These are phyloP conservation scores for Aleiodes alternator DNA, from an alignment of 2,888 invertebrate species.

Conservation along the genomic window DNA sequence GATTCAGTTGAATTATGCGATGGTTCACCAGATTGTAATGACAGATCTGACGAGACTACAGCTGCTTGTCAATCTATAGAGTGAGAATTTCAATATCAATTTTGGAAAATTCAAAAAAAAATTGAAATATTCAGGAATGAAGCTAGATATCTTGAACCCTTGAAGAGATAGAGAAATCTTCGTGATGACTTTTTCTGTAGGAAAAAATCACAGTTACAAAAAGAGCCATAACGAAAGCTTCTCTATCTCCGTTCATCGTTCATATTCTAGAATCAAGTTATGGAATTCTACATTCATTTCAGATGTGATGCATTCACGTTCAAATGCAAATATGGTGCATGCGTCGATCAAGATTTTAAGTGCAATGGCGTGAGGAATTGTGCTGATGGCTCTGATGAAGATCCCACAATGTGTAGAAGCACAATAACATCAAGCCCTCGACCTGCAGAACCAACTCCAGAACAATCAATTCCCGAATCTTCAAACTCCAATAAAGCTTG, in stretches of 20 bases:
- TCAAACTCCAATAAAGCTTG: slow-evolving; percentile 53
- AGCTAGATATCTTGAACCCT: too few species aligned
- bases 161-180: too few species aligned
- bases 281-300: neutral
- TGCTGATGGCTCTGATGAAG: slow-evolving; percentile 74
- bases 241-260: slow-evolving; percentile 34
- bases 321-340: slow-evolving; percentile 74
- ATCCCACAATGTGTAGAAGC: slow-evolving; percentile 57
- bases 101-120: neutral
- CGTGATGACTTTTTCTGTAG: too few species aligned
- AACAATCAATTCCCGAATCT: neutral
- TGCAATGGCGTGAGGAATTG: slow-evolving; percentile 72
- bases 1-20: slow-evolving; percentile 60
- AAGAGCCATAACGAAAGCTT: slow-evolving; percentile 4
- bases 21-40: slow-evolving; percentile 66
- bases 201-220: neutral
- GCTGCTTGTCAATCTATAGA: slow-evolving; percentile 59
- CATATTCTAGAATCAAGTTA: too few species aligned
- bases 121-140: neutral
- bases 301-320: slow-evolving; percentile 71
- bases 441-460: slow-evolving; percentile 19
- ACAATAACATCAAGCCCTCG: neutral
- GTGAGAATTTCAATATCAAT: slow-evolving; percentile 57
- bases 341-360: slow-evolving; percentile 68
- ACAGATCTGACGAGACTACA: slow-evolving; percentile 67